Evolutionary conservation across 1,140 invertebrate genomes (phyloP).

Genomic region (Zaprionus nigranus): DNA sequence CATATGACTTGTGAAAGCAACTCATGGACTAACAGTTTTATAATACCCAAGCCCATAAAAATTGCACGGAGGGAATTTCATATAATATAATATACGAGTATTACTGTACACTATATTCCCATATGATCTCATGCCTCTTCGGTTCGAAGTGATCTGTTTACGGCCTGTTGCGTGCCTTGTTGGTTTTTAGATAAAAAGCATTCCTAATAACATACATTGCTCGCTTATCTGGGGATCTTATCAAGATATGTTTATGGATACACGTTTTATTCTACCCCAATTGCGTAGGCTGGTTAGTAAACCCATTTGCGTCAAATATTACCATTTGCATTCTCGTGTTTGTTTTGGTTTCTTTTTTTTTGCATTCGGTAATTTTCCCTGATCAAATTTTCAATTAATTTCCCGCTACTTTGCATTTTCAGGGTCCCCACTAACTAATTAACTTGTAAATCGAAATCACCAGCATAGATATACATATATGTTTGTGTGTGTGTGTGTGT

Average conservation of each 20-base stretch:
- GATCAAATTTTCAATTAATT: background rate
- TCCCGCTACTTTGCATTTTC: background rate
- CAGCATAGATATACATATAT: background rate
- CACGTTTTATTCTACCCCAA: slow-evolving; percentile 12
- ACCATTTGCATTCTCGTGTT: background rate
- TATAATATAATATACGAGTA: background rate
- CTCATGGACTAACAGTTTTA: background rate
- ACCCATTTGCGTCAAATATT: slow-evolving; percentile 26
- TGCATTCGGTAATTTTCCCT: background rate
- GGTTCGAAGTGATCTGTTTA: background rate
- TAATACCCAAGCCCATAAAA: no score
- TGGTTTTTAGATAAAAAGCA: background rate
- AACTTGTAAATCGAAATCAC: slow-evolving; percentile 13
- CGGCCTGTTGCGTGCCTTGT: background rate
- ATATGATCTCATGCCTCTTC: background rate
- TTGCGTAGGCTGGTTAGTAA: slow-evolving; percentile 11
- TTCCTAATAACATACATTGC: slow-evolving; percentile 6
- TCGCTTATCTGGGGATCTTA: slow-evolving; percentile 22
- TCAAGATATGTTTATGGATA: slow-evolving; percentile 29
- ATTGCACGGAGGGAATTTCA: no score
- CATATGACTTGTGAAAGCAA: background rate
- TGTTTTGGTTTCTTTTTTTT: background rate
- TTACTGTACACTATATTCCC: background rate
- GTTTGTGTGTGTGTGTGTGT: background rate
- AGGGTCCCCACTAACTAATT: slow-evolving; percentile 9